A percentile compares a stretch with the other conserved stretches of the same genome.
phyloP scores from a whole-genome alignment of 2,888 invertebrate species.

The Ptycholaimellus sp. region DNA sequence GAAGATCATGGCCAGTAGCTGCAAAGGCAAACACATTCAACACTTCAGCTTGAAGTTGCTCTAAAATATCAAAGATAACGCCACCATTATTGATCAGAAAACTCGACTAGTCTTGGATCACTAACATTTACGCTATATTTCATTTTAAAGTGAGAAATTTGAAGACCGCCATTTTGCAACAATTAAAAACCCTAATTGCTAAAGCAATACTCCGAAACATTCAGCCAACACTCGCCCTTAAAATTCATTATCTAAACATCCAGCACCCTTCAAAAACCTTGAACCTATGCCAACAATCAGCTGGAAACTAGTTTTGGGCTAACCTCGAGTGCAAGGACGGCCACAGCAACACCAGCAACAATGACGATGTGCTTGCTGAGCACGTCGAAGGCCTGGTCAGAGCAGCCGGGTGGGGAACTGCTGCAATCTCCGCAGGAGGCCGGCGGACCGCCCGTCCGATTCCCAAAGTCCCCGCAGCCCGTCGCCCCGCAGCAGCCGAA shows the following conservation, averaged over 20 bases:
- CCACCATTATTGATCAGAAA: too few relatives aligned
- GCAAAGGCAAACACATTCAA: constrained; percentile 1
- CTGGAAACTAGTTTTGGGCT: not conserved
- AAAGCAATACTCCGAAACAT: too few relatives aligned
- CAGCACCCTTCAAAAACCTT: too few relatives aligned
- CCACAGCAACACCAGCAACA: constrained; percentile 9
- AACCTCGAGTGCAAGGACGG: constrained; percentile 12
- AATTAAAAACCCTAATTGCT: not conserved
- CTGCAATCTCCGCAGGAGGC: constrained; percentile 4
- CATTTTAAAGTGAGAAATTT: not conserved
- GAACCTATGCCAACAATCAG: too few relatives aligned
- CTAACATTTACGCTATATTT: not conserved
- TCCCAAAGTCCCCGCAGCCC: constrained; percentile 11
- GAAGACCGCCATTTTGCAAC: not conserved
- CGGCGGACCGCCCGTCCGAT: constrained; percentile 5
- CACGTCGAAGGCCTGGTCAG: constrained; percentile 7
- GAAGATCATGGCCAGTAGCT: constrained; percentile 13
- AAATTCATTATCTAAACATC: too few relatives aligned
- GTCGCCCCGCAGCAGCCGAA: constrained; percentile 13
- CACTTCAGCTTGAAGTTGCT: not conserved
- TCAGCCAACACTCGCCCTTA: too few relatives aligned
- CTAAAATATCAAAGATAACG: not conserved
- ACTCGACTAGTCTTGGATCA: not conserved
- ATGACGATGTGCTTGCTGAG: constrained; percentile 10
- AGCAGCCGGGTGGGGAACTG: constrained; percentile 10